Base-by-base conservation (phyloP, 2,113 vertebrate genomes). In the Tupaia chinensis region DNA sequence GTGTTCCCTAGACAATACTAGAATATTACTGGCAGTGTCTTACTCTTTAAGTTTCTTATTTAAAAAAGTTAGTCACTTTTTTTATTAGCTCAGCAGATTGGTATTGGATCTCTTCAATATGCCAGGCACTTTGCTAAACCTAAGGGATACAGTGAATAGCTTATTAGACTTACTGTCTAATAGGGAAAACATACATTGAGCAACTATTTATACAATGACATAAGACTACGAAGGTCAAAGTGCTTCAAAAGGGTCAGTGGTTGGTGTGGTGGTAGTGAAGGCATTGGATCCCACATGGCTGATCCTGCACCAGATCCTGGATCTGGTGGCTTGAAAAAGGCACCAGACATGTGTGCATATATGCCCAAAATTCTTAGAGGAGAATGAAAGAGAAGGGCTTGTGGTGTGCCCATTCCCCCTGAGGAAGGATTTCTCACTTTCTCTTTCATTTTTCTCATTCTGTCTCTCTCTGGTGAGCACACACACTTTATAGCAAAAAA, bases 61-160 rank as follows among this genome's bases (percentile, higher is more conserved):
- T 77, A 61, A 92, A 95, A 87, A 89, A 27, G 10, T 68, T 20
- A 70, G 27, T 92, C 17, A 73, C 4, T 89, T 89, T 70, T 61
- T 56, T 87, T 13, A 93, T 81, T 78, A 34, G 53, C n/a, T 79
- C 22, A 56, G 7, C 2, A 91, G 86, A 61, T 90, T 5, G 27
- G 65, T 69, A 61, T 29, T 95, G 44, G 63, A 58, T 80, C 89
- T 23, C 11, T 89, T 89, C 56, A 2, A 17, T 66, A 25, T 61
- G 44, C 17, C 12, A 77, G 29, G 0, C 17, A 70, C 32, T 68
- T 1, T 80, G n/a, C 61, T 87, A 74, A 10, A 22, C 70, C 5
- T 3, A 9, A 27, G 19, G 23, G 9, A 29, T 27, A 27, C 1
- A 81, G 19, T 29, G 66, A 82, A 85, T 61, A 73, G 15, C 22